Conservation (phyloP, 2,888 invertebrate genomes). For the Philereme vetulata region DNA sequence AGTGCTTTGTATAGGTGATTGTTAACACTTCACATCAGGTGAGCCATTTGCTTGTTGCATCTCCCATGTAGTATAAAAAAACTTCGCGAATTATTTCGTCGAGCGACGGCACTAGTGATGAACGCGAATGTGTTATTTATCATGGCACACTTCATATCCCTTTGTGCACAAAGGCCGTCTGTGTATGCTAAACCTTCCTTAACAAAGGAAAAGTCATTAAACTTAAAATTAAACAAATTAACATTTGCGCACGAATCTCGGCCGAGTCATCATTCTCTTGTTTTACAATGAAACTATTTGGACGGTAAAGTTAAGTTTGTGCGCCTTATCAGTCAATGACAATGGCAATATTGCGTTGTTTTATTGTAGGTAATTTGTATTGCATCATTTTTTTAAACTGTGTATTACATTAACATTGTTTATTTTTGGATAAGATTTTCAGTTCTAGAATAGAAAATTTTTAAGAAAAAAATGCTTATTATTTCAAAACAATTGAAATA, state of each 20-base stretch:
- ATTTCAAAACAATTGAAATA: too few relatives aligned
- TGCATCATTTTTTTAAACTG: conserved; percentile 41
- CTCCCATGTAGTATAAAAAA: too few relatives aligned
- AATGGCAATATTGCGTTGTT: conserved; percentile 14
- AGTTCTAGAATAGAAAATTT: too few relatives aligned
- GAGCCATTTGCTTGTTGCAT: too few relatives aligned
- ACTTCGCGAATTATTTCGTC: too few relatives aligned
- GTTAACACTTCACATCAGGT: too few relatives aligned
- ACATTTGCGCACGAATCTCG: conserved; percentile 27
- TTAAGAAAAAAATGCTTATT: too few relatives aligned
- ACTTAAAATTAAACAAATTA: conserved; percentile 43
- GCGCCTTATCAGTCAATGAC: conserved; percentile 46
- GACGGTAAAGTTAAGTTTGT: conserved; percentile 45
- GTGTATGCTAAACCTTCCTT: not conserved
- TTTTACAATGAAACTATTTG: conserved; percentile 42
- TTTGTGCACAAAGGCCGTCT: not conserved
- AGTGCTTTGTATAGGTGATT: too few relatives aligned
- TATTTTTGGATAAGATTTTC: not conserved
- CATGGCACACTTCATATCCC: too few relatives aligned
- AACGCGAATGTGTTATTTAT: too few relatives aligned
- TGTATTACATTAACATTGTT: not conserved
- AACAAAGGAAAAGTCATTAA: conserved; percentile 52
- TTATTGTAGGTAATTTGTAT: conserved; percentile 32
- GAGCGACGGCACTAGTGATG: too few relatives aligned
- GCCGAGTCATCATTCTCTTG: conserved; percentile 27